Percentiles rank a stretch among this genome's conserved stretches.
Conservation (phyloP, 2,888 invertebrate species). For the Pammene fasciana region DNA sequence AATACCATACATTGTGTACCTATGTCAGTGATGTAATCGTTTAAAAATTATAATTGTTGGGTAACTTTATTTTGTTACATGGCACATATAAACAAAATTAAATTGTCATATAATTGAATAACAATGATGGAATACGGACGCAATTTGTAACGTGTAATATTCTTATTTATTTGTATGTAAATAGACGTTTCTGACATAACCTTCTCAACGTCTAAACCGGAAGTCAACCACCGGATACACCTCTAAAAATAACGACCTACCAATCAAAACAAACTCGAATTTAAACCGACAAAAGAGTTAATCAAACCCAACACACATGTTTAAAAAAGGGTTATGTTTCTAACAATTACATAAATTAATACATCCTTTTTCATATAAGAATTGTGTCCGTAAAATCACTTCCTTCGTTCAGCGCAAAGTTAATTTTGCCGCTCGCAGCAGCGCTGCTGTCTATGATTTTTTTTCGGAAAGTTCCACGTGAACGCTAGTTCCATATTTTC, state of each 20-base stretch:
- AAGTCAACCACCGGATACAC: conserved; percentile 65
- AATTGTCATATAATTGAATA: background rate
- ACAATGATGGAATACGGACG: background rate
- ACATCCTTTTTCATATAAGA: conserved; percentile 74
- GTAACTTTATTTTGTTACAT: no score
- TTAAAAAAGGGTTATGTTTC: conserved; percentile 68
- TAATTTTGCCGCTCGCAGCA: background rate
- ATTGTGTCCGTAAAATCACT: conserved; percentile 78
- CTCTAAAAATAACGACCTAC: conserved; percentile 58
- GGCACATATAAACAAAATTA: no score
- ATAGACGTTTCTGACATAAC: background rate
- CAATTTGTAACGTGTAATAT: background rate
- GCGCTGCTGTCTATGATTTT: background rate
- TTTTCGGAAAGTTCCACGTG: background rate
- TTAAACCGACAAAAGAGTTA: conserved; percentile 73
- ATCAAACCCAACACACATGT: conserved; percentile 75
- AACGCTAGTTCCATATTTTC: background rate
- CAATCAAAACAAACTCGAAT: conserved; percentile 80
- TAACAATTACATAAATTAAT: conserved; percentile 81
- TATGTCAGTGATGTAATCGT: no score
- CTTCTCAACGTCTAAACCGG: conserved; percentile 21
- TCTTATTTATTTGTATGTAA: conserved; percentile 4
- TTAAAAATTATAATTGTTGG: no score
- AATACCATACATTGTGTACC: no score
- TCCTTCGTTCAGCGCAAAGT: conserved; percentile 66